A percentile compares a stretch with the other conserved stretches of the same genome.
phyloP scores from a whole-genome alignment of 2,797 vertebrate genomes.

The Alfaro cultratus region DNA sequence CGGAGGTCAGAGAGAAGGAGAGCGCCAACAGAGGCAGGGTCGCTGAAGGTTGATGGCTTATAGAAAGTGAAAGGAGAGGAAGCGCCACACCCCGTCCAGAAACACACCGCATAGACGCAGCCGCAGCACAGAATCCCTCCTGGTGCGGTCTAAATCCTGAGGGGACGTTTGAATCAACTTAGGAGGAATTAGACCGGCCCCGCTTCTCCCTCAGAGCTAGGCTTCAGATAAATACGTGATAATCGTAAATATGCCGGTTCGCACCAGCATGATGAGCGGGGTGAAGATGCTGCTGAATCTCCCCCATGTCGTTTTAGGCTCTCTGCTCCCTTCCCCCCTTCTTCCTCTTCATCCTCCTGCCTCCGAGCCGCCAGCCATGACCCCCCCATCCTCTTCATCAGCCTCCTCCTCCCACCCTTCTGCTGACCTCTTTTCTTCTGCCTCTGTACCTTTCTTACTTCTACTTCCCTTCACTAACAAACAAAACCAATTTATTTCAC shows the following conservation, averaged over 20 bases:
- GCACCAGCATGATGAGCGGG: background rate
- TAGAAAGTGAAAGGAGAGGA: background rate
- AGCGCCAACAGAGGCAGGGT: background rate
- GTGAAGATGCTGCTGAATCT: background rate
- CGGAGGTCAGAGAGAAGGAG: background rate
- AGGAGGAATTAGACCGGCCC: background rate
- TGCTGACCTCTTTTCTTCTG: slow-evolving; percentile 60
- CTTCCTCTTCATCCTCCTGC: slow-evolving; percentile 17
- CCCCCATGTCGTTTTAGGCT: background rate
- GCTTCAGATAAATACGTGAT: background rate
- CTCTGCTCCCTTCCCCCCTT: slow-evolving; percentile 16
- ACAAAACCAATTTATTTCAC: background rate
- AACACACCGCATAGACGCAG: background rate
- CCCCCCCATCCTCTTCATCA: slow-evolving; percentile 32
- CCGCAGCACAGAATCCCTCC: background rate
- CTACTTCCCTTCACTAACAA: background rate
- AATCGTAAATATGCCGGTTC: background rate
- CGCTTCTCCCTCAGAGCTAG: background rate
- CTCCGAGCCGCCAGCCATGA: slow-evolving; percentile 45
- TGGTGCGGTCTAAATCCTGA: background rate
- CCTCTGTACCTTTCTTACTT: slow-evolving; percentile 11
- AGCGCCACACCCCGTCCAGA: slow-evolving; percentile 1
- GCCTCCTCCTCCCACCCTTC: slow-evolving; percentile 27
- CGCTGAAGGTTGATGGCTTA: slow-evolving; percentile 7
- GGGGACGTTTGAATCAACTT: background rate